Evolutionary conservation across 64 coral and sea anemone species (phyloP).

Genomic region (Astreopora myriophthalma): DNA sequence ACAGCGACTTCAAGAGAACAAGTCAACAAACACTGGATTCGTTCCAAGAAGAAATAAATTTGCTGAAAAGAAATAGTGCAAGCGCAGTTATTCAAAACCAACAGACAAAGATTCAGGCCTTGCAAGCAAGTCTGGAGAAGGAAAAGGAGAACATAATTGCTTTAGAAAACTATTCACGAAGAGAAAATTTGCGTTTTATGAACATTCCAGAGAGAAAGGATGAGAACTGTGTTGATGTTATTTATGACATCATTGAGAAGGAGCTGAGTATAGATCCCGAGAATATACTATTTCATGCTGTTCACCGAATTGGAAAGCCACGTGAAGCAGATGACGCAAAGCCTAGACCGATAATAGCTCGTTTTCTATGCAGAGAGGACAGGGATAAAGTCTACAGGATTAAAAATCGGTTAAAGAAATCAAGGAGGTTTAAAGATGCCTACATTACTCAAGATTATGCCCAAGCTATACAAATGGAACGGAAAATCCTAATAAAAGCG

Average conservation of each 20-base stretch:
- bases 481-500: constrained; percentile 17
- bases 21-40: background rate
- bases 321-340: background rate
- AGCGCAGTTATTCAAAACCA: background rate
- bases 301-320: background rate
- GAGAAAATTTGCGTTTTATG: background rate
- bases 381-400: background rate
- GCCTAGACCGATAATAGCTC: background rate
- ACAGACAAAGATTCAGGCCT: background rate
- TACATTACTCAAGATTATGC: constrained; percentile 53
- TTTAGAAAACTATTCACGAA: background rate
- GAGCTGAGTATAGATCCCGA: background rate
- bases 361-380: background rate
- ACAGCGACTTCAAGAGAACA: background rate
- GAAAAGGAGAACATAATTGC: background rate
- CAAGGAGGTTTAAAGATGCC: background rate
- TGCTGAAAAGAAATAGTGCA: background rate
- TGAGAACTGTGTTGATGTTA: background rate
- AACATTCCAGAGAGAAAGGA: background rate
- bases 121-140: background rate
- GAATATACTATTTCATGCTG: background rate
- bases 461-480: background rate
- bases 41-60: background rate
- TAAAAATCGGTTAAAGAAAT: background rate
- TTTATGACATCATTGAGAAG: background rate